phyloP scores from a whole-genome alignment of 2,888 invertebrate species.

The Leptinotarsa juncta region DNA sequence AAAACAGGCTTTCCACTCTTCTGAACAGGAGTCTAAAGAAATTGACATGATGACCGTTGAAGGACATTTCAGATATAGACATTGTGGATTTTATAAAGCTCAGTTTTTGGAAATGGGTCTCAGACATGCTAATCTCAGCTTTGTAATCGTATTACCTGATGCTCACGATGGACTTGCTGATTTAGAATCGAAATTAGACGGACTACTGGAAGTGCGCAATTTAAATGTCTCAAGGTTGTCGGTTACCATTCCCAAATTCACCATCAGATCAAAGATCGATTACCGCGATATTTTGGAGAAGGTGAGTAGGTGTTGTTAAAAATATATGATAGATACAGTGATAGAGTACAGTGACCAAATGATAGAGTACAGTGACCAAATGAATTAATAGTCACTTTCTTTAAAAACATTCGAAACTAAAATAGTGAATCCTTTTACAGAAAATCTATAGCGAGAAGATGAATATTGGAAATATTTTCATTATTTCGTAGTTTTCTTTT shows the following conservation, averaged over 20 bases:
- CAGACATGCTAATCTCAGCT: slow-evolving; percentile 43
- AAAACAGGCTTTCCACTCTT: slow-evolving; percentile 52
- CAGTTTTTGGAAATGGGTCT: slow-evolving; percentile 55
- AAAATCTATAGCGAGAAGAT: too few relatives aligned
- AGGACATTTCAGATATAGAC: slow-evolving; percentile 50
- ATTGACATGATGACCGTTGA: slow-evolving; percentile 56
- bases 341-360: too few relatives aligned
- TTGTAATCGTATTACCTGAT: slow-evolving; percentile 53
- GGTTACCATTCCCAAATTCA: slow-evolving; percentile 50
- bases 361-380: too few relatives aligned
- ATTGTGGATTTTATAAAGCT: slow-evolving; percentile 50
- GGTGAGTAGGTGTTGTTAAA: slow-evolving; percentile 32
- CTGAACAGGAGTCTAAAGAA: slow-evolving; percentile 46
- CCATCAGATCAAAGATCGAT: slow-evolving; percentile 41
- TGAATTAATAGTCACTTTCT: too few relatives aligned
- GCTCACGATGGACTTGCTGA: slow-evolving; percentile 34
- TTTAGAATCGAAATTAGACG: slow-evolving; percentile 4
- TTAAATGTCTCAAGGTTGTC: slow-evolving; percentile 34
- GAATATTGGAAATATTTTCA: too few relatives aligned
- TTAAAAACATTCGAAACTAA: too few relatives aligned
- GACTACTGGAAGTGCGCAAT: background rate
- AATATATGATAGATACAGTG: too few relatives aligned
- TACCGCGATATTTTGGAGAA: slow-evolving; percentile 46
- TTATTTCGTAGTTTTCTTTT: too few relatives aligned
- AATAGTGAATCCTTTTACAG: too few relatives aligned